Conservation (phyloP, 2,797 vertebrate species). For the Falco novaeseelandiae region DNA sequence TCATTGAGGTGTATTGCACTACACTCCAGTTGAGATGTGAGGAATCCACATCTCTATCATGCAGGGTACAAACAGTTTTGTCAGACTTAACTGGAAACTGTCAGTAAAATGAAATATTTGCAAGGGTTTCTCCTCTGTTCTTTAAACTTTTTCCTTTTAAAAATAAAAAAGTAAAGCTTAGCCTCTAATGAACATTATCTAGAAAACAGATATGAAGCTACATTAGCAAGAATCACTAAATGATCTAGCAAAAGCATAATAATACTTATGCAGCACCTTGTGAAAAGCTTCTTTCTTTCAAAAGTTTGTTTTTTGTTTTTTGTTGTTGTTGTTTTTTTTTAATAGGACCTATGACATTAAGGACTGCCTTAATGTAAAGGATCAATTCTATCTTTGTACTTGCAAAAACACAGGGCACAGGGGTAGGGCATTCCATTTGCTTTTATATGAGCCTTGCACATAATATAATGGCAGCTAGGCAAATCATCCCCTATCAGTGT, state of each 20-base stretch:
- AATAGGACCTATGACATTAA: neutral
- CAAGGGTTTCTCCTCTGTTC: neutral
- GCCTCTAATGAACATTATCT: neutral
- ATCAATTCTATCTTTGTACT: neutral
- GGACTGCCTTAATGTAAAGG: neutral
- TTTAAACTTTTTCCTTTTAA: neutral
- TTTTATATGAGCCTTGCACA: neutral
- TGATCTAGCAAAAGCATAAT: neutral
- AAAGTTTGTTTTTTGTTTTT: neutral
- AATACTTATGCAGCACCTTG: neutral
- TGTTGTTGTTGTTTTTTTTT: neutral
- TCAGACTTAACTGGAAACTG: neutral
- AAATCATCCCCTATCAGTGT: neutral
- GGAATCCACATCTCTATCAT: neutral
- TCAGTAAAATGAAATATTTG: neutral
- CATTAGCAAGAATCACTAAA: neutral
- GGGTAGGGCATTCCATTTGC: neutral
- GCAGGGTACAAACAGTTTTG: neutral
- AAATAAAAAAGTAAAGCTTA: neutral
- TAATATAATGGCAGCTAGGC: neutral
- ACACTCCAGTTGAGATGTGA: neutral
- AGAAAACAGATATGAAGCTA: neutral
- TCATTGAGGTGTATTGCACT: neutral
- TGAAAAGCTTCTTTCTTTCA: neutral
- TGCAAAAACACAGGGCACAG: neutral